A percentile compares a stretch with the other conserved stretches of the same genome.
phyloP scores from a whole-genome alignment of 2,888 invertebrate genomes.

The Harmothoe impar region DNA sequence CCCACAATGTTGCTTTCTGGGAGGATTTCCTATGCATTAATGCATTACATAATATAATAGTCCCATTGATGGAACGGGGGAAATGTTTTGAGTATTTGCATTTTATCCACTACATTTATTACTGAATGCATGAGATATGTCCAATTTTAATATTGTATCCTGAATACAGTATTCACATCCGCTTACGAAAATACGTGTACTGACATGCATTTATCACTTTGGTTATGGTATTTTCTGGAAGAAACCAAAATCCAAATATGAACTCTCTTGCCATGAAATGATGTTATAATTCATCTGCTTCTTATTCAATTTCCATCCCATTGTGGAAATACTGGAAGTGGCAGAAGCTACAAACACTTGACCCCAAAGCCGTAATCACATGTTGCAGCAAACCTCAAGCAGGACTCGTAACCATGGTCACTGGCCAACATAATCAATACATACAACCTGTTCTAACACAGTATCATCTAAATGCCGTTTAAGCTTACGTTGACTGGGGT shows the following conservation, averaged over 20 bases:
- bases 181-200: too few species aligned
- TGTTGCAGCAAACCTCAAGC: background rate
- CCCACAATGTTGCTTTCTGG: background rate
- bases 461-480: too few species aligned
- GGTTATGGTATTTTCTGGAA: too few species aligned
- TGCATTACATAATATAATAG: background rate
- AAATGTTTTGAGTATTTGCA: background rate
- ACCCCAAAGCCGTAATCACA: background rate
- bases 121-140: background rate
- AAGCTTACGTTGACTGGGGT: too few species aligned
- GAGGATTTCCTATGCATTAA: background rate
- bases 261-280: too few species aligned
- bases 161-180: background rate
- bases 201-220: too few species aligned
- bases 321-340: constrained; percentile 31
- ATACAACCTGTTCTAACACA: too few species aligned
- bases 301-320: too few species aligned
- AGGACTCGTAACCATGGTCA: too few species aligned
- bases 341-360: background rate
- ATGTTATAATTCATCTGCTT: too few species aligned
- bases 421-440: too few species aligned
- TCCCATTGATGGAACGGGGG: background rate
- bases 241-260: too few species aligned
- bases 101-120: background rate
- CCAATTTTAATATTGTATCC: background rate